Percentiles rank a stretch among this genome's conserved stretches.
Conservation (phyloP, 2,113 vertebrate species). For the Agapornis roseicollis region DNA sequence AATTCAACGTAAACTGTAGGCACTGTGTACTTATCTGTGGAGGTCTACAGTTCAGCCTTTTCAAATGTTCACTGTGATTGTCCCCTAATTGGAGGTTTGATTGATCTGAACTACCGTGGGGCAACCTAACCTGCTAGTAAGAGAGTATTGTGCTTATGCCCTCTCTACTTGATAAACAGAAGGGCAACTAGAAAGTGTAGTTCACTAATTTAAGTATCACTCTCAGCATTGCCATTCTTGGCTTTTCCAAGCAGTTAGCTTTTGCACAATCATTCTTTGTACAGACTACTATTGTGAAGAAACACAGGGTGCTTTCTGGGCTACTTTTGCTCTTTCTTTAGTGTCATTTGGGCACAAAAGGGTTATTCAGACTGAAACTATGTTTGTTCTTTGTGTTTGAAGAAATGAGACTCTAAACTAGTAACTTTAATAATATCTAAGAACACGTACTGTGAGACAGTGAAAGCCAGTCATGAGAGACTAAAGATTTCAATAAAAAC, state of each 20-base stretch:
- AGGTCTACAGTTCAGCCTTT: neutral
- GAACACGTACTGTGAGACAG: neutral
- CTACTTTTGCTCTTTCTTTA: neutral
- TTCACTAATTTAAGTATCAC: neutral
- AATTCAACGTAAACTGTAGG: neutral
- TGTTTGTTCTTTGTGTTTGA: neutral
- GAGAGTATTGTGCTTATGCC: neutral
- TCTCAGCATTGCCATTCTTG: neutral
- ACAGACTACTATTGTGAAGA: neutral
- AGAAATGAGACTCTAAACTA: neutral
- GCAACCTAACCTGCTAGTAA: neutral
- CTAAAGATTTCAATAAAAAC: neutral
- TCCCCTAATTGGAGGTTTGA: neutral
- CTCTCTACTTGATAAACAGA: neutral
- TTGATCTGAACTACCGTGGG: neutral
- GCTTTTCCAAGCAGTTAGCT: neutral
- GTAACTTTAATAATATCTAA: neutral
- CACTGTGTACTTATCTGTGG: neutral
- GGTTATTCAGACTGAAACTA: neutral
- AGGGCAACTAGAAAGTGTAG: neutral
- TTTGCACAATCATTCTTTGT: neutral
- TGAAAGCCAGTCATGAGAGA: neutral
- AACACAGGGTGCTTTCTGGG: neutral
- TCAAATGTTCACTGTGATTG: neutral
- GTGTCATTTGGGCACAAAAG: neutral